Evolutionary conservation across 2,113 vertebrate genomes (phyloP).

Genomic region (Carollia perspicillata): DNA sequence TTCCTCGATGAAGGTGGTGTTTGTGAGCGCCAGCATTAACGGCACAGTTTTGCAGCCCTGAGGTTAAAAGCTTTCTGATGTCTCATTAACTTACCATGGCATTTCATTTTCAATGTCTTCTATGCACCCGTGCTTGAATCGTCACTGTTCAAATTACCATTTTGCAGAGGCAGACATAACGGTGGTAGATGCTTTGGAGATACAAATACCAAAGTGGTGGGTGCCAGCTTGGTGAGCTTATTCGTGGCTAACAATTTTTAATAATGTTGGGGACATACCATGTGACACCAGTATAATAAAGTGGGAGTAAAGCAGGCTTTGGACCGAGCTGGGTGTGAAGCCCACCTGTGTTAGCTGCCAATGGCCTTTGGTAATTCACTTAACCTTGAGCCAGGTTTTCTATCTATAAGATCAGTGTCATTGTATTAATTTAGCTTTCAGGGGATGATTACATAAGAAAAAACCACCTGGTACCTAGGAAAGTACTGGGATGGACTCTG

Average conservation of each 20-base stretch:
- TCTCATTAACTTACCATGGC: slow-evolving; percentile 71
- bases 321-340: neutral
- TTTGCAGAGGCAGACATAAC: slow-evolving; percentile 47
- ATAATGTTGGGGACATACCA: neutral
- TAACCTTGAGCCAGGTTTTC: neutral
- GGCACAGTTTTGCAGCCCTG: neutral
- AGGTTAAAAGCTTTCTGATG: slow-evolving; percentile 69
- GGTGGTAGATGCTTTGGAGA: neutral
- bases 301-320: neutral
- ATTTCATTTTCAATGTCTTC: slow-evolving; percentile 73
- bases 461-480: neutral
- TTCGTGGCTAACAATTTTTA: neutral
- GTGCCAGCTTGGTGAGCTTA: neutral
- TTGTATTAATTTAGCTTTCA: neutral
- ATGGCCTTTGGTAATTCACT: neutral
- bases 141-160: slow-evolving; percentile 53
- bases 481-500: neutral
- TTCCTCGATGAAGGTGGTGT: slow-evolving; percentile 1
- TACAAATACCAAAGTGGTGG: neutral
- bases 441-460: neutral
- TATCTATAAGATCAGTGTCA: neutral
- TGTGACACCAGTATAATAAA: neutral
- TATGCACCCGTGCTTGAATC: slow-evolving; percentile 48
- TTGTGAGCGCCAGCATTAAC: slow-evolving; percentile 3
- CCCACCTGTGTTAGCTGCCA: neutral